Conservation (phyloP, 1,140 invertebrate species). For the Manduca sexta region DNA sequence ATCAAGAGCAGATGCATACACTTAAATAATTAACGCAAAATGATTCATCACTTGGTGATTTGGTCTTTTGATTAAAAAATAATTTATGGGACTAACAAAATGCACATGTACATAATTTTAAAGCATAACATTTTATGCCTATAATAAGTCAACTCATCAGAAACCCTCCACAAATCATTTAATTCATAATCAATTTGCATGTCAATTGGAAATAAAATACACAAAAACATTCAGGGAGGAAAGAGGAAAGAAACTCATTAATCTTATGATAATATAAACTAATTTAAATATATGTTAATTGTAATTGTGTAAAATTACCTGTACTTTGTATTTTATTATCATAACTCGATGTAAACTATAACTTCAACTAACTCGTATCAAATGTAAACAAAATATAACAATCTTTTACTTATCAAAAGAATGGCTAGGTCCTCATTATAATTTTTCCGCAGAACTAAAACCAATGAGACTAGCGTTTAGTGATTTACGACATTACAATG, state of each 20-base stretch:
- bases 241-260: conserved; percentile 36
- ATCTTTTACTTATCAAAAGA: conserved; percentile 32
- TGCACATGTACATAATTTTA: conserved; percentile 47
- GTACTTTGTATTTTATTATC: conserved; percentile 65
- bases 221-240: conserved; percentile 28
- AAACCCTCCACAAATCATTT: no score
- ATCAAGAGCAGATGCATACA: conserved; percentile 63
- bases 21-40: conserved; percentile 43
- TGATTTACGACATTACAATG: no score
- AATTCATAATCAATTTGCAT: neutral
- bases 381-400: conserved; percentile 55
- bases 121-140: conserved; percentile 25
- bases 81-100: conserved; percentile 47
- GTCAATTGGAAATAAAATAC: conserved; percentile 24
- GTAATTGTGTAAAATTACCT: conserved; percentile 56
- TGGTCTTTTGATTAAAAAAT: conserved; percentile 34
- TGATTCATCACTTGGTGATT: conserved; percentile 67
- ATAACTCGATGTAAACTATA: conserved; percentile 63
- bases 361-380: conserved; percentile 52
- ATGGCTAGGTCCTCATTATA: conserved; percentile 14
- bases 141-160: conserved; percentile 12
- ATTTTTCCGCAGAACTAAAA: conserved; percentile 6
- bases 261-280: conserved; percentile 42
- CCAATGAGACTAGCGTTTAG: conserved; percentile 12
- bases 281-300: conserved; percentile 27